A percentile compares a stretch with the other conserved stretches of the same genome.
Conservation (phyloP, 2,888 invertebrate species). For the Yponomeuta malinellus region DNA sequence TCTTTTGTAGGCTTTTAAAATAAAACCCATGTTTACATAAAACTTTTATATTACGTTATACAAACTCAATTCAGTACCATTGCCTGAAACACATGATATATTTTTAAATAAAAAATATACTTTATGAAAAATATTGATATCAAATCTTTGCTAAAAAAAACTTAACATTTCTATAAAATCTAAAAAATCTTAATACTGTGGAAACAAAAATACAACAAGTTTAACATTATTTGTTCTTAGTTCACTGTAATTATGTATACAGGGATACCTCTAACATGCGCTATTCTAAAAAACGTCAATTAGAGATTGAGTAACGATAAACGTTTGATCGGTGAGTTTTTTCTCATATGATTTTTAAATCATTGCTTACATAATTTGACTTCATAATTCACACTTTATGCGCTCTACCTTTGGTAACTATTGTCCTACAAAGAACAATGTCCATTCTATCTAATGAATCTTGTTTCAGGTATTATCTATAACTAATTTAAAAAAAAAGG, state of each 20-base stretch:
- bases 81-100: not conserved
- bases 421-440: too few relatives aligned
- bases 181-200: slow-evolving; percentile 7
- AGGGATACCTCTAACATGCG: not conserved
- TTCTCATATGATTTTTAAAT: too few relatives aligned
- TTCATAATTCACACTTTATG: too few relatives aligned
- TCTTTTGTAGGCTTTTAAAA: not conserved
- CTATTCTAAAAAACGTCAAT: not conserved
- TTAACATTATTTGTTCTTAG: not conserved
- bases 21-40: not conserved
- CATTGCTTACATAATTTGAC: too few relatives aligned
- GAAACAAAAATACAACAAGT: not conserved
- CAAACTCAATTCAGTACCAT: not conserved
- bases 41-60: not conserved
- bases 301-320: too few relatives aligned
- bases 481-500: too few relatives aligned
- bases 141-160: slow-evolving; percentile 6
- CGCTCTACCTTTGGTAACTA: too few relatives aligned
- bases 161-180: not conserved
- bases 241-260: not conserved
- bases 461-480: too few relatives aligned
- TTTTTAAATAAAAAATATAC: slow-evolving; percentile 8
- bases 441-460: too few relatives aligned
- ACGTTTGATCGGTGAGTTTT: too few relatives aligned
- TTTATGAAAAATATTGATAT: slow-evolving; percentile 6